Conservation (phyloP, 1,140 invertebrate species). For the Mycetomoellerius zeteki region DNA sequence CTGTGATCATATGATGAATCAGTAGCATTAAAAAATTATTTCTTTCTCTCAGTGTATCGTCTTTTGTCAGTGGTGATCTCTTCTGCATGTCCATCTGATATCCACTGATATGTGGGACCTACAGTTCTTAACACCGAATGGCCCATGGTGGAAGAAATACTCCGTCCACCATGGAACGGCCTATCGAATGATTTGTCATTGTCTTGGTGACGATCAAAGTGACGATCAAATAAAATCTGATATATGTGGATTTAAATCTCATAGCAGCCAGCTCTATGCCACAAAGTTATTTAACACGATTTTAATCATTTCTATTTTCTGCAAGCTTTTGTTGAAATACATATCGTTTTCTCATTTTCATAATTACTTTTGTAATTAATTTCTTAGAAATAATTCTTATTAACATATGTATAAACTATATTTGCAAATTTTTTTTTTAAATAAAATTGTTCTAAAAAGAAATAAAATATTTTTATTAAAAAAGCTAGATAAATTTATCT, state of each 20-base stretch:
- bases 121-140: no score
- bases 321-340: neutral
- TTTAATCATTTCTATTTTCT: neutral
- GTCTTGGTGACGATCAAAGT: no score
- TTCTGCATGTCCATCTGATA: no score
- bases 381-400: neutral
- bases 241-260: no score
- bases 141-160: no score
- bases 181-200: no score
- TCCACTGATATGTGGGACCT: no score
- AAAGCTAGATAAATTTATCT: neutral
- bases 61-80: no score
- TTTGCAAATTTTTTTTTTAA: constrained; percentile 7
- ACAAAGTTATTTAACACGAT: neutral
- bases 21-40: neutral
- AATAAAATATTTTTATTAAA: constrained; percentile 1
- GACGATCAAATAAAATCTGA: no score
- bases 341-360: neutral
- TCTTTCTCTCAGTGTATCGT: no score
- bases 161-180: no score
- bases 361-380: neutral
- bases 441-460: neutral
- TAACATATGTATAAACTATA: neutral
- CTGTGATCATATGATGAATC: neutral
- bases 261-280: no score